Evolutionary conservation across 1,140 invertebrate species (phyloP).

Genomic region (Apis mellifera): Amel_HAv3.1 CM009941.2:10522001-10522500

Average conservation of each 20-base stretch:
- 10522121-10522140: too few relatives aligned
- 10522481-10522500: too few relatives aligned
- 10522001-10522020: not conserved
- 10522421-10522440: not conserved
- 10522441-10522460: too few relatives aligned
- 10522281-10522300: slow-evolving; percentile 53
- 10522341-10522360: slow-evolving; percentile 20
- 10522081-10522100: too few relatives aligned
- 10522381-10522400: not conserved
- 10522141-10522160: not conserved
- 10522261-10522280: slow-evolving; percentile 58
- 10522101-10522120: too few relatives aligned
- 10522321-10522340: slow-evolving; percentile 45
- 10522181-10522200: not conserved
- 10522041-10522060: not conserved
- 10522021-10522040: not conserved
- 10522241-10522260: slow-evolving; percentile 43
- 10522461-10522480: too few relatives aligned
- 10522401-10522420: not conserved
- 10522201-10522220: not conserved
- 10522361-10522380: not conserved
- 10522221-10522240: not conserved
- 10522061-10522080: not conserved
- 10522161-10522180: not conserved
- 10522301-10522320: slow-evolving; percentile 65